These are phyloP conservation scores for Morpho deidamia DNA, from an alignment of 2,888 invertebrate genomes.

Conservation along the genomic window DNA sequence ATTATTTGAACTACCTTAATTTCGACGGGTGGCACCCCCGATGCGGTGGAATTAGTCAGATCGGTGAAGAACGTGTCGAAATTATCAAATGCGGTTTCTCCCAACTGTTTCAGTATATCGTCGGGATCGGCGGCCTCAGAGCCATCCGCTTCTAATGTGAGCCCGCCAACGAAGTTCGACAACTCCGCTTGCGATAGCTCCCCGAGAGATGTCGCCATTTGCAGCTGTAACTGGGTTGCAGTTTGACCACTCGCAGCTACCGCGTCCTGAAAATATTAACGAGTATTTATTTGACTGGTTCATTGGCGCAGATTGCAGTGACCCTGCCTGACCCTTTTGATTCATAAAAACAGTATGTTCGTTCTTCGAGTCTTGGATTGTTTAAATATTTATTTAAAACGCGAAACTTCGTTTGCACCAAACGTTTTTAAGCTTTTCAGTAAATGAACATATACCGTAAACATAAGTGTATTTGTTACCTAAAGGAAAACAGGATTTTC, in stretches of 20 bases:
- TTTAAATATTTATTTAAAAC: too few relatives aligned
- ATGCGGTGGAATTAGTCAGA: conserved; percentile 83
- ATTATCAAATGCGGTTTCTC: conserved; percentile 90
- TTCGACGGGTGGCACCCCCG: conserved; percentile 76
- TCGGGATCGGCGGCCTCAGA: conserved; percentile 81
- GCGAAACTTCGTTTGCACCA: too few relatives aligned
- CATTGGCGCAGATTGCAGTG: too few relatives aligned
- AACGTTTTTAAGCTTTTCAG: too few relatives aligned
- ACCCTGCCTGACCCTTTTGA: too few relatives aligned
- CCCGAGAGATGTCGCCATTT: conserved; percentile 77
- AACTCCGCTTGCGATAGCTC: conserved; percentile 86
- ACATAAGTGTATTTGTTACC: too few relatives aligned
- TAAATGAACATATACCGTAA: too few relatives aligned
- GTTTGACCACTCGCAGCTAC: conserved; percentile 77
- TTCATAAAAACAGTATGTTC: too few relatives aligned
- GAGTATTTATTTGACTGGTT: too few relatives aligned
- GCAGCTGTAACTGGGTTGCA: conserved; percentile 68
- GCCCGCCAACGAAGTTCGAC: conserved; percentile 81
- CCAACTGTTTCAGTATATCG: conserved; percentile 88
- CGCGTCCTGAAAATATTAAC: conserved; percentile 71
- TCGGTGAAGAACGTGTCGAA: conserved; percentile 90
- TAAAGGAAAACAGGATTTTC: too few relatives aligned
- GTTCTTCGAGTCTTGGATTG: too few relatives aligned
- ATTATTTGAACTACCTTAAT: conserved; percentile 83
- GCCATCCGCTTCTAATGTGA: conserved; percentile 71